Evolutionary conservation across 2,888 invertebrate genomes (phyloP).

Genomic region (Papilio elwesi): DNA sequence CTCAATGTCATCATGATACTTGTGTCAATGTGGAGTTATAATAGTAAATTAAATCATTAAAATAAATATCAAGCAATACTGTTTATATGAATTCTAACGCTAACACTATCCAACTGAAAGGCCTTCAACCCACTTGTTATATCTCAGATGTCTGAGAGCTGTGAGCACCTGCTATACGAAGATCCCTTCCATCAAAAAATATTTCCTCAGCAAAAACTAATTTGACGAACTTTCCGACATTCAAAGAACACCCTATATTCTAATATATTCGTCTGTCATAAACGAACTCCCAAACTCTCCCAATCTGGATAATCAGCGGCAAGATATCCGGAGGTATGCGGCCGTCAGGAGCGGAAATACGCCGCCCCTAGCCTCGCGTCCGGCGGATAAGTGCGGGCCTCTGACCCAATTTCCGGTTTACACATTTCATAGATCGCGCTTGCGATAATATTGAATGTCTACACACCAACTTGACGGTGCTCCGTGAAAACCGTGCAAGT

Average conservation of each 20-base stretch:
- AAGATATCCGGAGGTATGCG: constrained; percentile 66
- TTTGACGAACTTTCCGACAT: background rate
- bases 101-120: too few relatives aligned
- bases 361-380: constrained; percentile 74
- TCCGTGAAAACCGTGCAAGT: constrained; percentile 27
- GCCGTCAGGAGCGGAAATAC: constrained; percentile 75
- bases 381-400: constrained; percentile 71
- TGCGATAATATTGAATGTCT: constrained; percentile 58
- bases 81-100: too few relatives aligned
- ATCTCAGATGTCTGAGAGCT: too few relatives aligned
- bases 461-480: background rate
- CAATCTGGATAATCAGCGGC: constrained; percentile 42
- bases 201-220: background rate
- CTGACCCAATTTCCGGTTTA: constrained; percentile 80
- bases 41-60: too few relatives aligned
- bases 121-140: too few relatives aligned
- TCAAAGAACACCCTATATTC: background rate
- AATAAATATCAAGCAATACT: too few relatives aligned
- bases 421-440: constrained; percentile 73
- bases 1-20: too few relatives aligned
- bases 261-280: constrained; percentile 16
- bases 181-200: too few relatives aligned
- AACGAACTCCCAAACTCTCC: constrained; percentile 27
- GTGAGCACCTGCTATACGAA: too few relatives aligned
- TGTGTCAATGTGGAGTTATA: too few relatives aligned